Evolutionary conservation across 2,888 invertebrate species (phyloP), one percentile per base, ranked within the genome.

Genomic region (Aphidoletes aphidimyza): DNA sequence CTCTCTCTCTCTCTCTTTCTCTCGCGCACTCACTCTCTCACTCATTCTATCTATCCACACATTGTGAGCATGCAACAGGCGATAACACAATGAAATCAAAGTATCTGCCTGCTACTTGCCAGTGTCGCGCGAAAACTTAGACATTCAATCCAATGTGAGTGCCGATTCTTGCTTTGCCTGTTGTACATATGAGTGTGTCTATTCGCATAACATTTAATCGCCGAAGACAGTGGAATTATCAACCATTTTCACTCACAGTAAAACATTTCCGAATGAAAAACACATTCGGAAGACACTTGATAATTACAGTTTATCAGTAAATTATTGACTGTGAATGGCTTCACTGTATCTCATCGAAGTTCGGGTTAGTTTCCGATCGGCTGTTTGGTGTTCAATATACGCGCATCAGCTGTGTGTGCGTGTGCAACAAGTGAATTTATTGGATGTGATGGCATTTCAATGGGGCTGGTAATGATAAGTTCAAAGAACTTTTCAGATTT

Each of bases 351-450:
- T 30, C 42, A 42, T 42, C 42, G 42, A 42, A 42, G 14, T 42
- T 42, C 6, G 42, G 14, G 42, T 42, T 14, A 42, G 42, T 42
- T 42, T 42, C 14, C 42, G 8, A n/a, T n/a, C n/a, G n/a, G n/a
- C n/a, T n/a, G n/a, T n/a, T n/a, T n/a, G n/a, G n/a, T n/a, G n/a
- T n/a, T n/a, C n/a, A 26, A 5, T 54, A 0, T 22, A 54, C 22
- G 19, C 17, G 47, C 2, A 14, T 17, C 47, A 19, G 19, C 34
- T 26, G 17, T 30, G 14, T 69, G 69, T 69, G 69, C 69, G 69
- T 69, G 69, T 69, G 69, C 69, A 69, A 69, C 69, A 34, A 69
- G 69, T 69, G 69, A 69, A 69, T 69, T 69, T 30, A 69, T 69
- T 69, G 69, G 69, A 69, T 69, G 69, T 30, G 69, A 69, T 69